Evolutionary conservation across 2,888 invertebrate genomes (phyloP), one percentile per base, ranked within the genome.

Genomic region (Macrosiphum euphorbiae): DNA sequence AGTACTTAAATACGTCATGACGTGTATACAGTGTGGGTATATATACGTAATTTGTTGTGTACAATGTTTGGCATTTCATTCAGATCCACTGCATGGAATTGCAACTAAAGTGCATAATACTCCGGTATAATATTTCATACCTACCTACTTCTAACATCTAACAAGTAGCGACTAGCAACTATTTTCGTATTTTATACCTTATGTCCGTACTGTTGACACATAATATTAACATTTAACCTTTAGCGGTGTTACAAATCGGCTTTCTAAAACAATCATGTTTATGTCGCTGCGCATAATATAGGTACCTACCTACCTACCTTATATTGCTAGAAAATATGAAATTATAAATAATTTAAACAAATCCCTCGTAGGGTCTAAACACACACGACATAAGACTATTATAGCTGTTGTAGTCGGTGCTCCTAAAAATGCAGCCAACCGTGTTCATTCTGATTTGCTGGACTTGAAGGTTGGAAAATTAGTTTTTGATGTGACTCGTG

Each of bases 381-480:
- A 58, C 88, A 50, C 87, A n/a, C 13, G 47, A 26, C 11, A 16
- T 28, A 50, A 88, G n/a, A n/a, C 47, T 67, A 47, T 47, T 67
- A 47, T 47, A 55, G 55, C 55, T 55, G 55, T 55, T 55, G 28
- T 13, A 47, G 44, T 35, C n/a, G 55, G 55, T 41, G 52, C 10
- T 91, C 24, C 91, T 55, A 55, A 85, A 91, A 85, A 91, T 50
- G 16, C 55, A 84, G n/a, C n/a, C 91, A 44, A 55, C 91, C 91
- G 91, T 91, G n/a, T 44, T 86, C 44, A 58, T 86, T 86, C 24
- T 55, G 91, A 86, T 86, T 91, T 86, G n/a, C 92, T 92, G 92
- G 67, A 92, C 92, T 67, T 92, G 92, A 92, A 92, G 87, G 61
- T 88, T 92, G 87, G 92, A 41, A 92, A 88, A 92, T 92, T 92